Evolutionary conservation across 2,797 vertebrate genomes (phyloP), one percentile per base, ranked within the genome.

Genomic region (Fundulus diaphanus): DNA sequence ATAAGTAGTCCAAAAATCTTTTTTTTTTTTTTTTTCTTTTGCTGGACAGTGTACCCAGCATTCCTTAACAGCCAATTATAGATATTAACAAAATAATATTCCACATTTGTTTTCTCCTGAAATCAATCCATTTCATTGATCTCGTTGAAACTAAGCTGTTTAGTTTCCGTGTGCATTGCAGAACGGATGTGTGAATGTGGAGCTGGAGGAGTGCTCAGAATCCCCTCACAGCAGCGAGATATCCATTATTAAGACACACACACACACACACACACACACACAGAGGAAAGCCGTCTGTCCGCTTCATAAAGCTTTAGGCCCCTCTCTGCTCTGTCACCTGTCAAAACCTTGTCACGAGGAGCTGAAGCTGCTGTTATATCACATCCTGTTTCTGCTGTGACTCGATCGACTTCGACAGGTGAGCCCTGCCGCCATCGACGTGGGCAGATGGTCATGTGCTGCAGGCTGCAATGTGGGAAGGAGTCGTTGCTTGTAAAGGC

Each of bases 401-500:
- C 72, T 88, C 63, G 20, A 51, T 85, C 74, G 76, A 74, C 89
- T 82, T 79, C 84, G 81, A 86, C 90, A 85, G 51, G 74, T 65
- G 73, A 84, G 61, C 27, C 49, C 29, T 37, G 72, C 27, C 66
- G 49, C 63, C 72, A 35, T 5, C 52, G 42, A 44, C 40, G 1
- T 5, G 31, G 72, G 65, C 86, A 89, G 74, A 85, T 74, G 88
- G 77, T 75, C 74, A 56, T 63, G 48, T 57, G 48, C 46, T 56
- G 22, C n/a, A 35, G 49, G 63, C 66, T 56, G 48, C 85, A 77
- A 88, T 84, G 22, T 42, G 46, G 11, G n/a, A 31, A 69, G 56
- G 29, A 67, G 49, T 78, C 37, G 15, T n/a, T 35, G 79, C 70
- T 75, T 81, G 40, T 82, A 68, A 86, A 88, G 68, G 68, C 73